These are phyloP conservation scores for Ethmia dodecea DNA, from an alignment of 2,888 invertebrate genomes.

Conservation along the genomic window DNA sequence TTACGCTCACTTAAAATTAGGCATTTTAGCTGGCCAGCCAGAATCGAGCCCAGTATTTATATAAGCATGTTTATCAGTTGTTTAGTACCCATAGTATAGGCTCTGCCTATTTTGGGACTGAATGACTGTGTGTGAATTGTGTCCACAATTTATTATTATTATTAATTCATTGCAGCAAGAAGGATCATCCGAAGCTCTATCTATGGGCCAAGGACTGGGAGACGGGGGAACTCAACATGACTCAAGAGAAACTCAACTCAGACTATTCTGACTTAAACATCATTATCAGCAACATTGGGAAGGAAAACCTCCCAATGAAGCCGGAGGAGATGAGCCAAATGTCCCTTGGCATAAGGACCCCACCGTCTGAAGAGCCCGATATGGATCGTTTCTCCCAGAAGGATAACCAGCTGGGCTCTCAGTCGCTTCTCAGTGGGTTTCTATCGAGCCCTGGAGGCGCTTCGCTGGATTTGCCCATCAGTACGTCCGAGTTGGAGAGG, in stretches of 20 bases:
- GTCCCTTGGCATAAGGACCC: constrained; percentile 29
- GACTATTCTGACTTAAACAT: constrained; percentile 58
- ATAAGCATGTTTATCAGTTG: too few species aligned
- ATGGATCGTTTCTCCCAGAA: background rate
- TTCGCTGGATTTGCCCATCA: constrained; percentile 59
- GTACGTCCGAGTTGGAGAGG: constrained; percentile 56
- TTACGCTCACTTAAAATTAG: too few species aligned
- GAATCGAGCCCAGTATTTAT: too few species aligned
- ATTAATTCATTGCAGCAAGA: constrained; percentile 81
- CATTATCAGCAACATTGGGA: constrained; percentile 52
- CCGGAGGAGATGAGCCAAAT: constrained; percentile 37
- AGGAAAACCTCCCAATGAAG: constrained; percentile 55
- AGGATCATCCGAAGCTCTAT: constrained; percentile 91
- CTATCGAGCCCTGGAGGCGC: constrained; percentile 55
- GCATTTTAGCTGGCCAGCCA: too few species aligned
- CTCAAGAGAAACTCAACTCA: constrained; percentile 56
- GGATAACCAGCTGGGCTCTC: constrained; percentile 22
- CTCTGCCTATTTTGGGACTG: too few species aligned
- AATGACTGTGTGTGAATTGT: too few species aligned
- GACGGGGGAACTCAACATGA: constrained; percentile 48
- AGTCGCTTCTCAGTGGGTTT: constrained; percentile 37
- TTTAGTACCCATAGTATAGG: too few species aligned
- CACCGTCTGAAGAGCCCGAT: constrained; percentile 31
- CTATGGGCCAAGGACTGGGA: constrained; percentile 93
- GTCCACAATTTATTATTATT: too few species aligned